Evolutionary conservation across 2,888 invertebrate genomes (phyloP).

Genomic region (Aplocera efformata): DNA sequence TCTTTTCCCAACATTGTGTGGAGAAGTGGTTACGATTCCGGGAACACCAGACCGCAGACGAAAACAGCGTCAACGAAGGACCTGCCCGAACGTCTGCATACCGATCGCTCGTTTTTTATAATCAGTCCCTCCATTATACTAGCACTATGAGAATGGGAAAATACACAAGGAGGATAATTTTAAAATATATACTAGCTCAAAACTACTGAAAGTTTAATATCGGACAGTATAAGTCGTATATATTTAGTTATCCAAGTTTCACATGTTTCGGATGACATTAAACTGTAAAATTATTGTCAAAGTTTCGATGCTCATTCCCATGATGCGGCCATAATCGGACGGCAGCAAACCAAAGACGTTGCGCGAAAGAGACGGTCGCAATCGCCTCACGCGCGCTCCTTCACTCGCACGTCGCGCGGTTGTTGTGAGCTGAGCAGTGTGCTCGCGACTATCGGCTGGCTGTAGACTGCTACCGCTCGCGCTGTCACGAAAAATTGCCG

Average conservation of each 20-base stretch:
- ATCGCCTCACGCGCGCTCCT: constrained; percentile 58
- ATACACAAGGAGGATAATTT: too few relatives aligned
- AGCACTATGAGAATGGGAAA: constrained; percentile 34
- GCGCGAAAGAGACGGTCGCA: constrained; percentile 48
- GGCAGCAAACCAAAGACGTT: constrained; percentile 21
- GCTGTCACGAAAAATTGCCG: constrained; percentile 58
- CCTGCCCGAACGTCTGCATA: constrained; percentile 81
- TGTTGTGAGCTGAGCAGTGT: constrained; percentile 65
- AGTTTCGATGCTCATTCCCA: too few relatives aligned
- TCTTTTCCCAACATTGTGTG: constrained; percentile 32
- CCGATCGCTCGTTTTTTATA: constrained; percentile 80
- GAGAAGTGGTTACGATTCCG: constrained; percentile 48
- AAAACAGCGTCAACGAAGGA: constrained; percentile 79
- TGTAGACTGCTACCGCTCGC: constrained; percentile 48
- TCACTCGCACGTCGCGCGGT: constrained; percentile 66
- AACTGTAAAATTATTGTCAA: too few relatives aligned
- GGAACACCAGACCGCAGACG: constrained; percentile 76
- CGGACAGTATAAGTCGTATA: too few relatives aligned
- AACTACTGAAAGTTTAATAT: too few relatives aligned
- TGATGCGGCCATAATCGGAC: not conserved
- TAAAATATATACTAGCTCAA: not conserved
- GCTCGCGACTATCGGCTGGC: constrained; percentile 63
- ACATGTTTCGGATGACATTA: too few relatives aligned
- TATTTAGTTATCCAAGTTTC: too few relatives aligned
- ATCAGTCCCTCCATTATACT: constrained; percentile 34